Evolutionary conservation across 2,113 vertebrate genomes (phyloP), one percentile per base, ranked within the genome.

Genomic region (Coregonus clupeaformis): DNA sequence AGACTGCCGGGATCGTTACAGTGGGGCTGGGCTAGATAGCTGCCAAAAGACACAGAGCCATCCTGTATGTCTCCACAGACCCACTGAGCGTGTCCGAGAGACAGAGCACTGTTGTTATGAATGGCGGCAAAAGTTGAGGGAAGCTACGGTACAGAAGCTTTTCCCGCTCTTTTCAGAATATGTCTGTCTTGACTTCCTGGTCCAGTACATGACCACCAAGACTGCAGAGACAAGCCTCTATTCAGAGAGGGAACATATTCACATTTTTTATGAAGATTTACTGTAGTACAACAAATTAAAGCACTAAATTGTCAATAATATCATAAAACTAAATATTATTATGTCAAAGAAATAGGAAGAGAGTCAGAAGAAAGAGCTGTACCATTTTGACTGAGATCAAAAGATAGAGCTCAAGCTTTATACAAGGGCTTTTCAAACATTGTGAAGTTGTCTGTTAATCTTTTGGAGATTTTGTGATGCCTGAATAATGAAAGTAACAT

Each of bases 91-190:
- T 60, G 66, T 75, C 30, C 29, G 74, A 29, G 66, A 69, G 24
- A 75, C 2, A 55, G 62, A 72, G 32, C 25, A 25, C 2, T 30
- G 69, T 30, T 36, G 71, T 36, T 16, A 69, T 29, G 76, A 79
- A 42, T 65, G 60, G 68, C 47, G 27, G 69, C 69, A 83, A 72
- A 77, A 76, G 79, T 79, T 85, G 79, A 76, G 22, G 68, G 11
- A 12, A 13, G 3, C 62, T 25, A 14, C 25, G 25, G 62, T 29
- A 24, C 14, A 25, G 60, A 12, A 42, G 9, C 63, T 3, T 68
- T 77, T 83, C 82, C 73, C 73, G 77, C 75, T 81, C 64, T 62
- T 82, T 87, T 73, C 66, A 42, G 6, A 36, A 11, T 32, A 42
- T 42, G 36, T 42, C 6, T 20, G 66, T 42, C 36, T 11, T 62